phyloP scores from a whole-genome alignment of 2,888 invertebrate species.

The Cheilosia variabilis region DNA sequence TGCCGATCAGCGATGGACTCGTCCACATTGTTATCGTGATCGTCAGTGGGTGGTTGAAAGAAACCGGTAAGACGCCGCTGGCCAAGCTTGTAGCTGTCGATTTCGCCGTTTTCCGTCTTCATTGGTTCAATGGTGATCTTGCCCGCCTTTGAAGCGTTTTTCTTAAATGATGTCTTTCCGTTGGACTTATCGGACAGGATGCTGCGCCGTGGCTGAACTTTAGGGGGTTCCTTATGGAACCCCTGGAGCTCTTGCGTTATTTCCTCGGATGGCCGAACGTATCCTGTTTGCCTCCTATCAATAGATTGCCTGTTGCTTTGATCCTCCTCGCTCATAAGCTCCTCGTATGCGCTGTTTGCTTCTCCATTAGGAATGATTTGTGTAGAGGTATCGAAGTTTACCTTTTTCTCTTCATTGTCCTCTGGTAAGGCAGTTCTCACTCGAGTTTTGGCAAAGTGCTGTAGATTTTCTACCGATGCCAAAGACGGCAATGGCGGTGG shows the following conservation, averaged over 20 bases:
- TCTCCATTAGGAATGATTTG: constrained; percentile 46
- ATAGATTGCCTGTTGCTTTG: constrained; percentile 18
- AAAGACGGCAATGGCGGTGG: constrained; percentile 71
- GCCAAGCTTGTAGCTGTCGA: constrained; percentile 25
- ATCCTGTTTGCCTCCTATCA: constrained; percentile 76
- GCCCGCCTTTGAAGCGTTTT: constrained; percentile 21
- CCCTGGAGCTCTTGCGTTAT: constrained; percentile 37
- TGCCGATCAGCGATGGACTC: constrained; percentile 59
- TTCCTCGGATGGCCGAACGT: constrained; percentile 76
- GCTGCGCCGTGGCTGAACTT: constrained; percentile 36
- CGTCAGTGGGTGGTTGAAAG: constrained; percentile 78
- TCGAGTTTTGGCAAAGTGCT: constrained; percentile 49
- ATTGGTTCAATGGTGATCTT: constrained; percentile 17
- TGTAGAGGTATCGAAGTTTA: constrained; percentile 29
- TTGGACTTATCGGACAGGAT: constrained; percentile 55
- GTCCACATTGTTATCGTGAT: constrained; percentile 79
- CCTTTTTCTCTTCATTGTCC: constrained; percentile 36
- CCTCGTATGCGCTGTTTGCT: constrained; percentile 50
- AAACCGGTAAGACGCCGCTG: constrained; percentile 68
- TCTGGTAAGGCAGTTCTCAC: constrained; percentile 35
- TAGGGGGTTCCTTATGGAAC: constrained; percentile 18
- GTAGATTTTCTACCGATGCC: constrained; percentile 39
- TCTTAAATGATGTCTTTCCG: constrained; percentile 46
- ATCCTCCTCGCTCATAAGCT: constrained; percentile 39
- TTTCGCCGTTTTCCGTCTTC: constrained; percentile 29